Base-by-base conservation (phyloP, 2,888 invertebrate species). In the Adela reaumurella region DNA sequence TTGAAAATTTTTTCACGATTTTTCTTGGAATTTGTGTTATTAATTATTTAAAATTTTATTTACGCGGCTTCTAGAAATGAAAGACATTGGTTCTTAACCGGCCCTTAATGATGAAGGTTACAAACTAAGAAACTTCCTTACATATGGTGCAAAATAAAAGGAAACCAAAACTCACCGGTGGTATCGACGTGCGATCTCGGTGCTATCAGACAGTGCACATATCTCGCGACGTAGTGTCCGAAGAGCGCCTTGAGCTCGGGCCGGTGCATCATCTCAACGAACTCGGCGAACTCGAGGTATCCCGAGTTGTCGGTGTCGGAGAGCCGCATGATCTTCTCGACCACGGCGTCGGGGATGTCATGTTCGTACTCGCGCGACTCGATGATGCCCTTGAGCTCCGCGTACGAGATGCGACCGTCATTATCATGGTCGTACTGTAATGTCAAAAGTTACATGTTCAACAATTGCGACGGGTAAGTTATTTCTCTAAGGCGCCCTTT, bases 381-480 rank as follows among this genome's bases (percentile, higher is more conserved):
- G 54, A 87, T 81, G 62, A 86, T 83, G 19, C 64, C 74, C 62
- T 81, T 81, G 3, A 91, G 71, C 60, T 91, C 90, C 18, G 77
- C 70, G 59, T 86, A 79, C 2, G 85, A 85, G 58, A 91, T 85
- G 53, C 68, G 77, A 1, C 89, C 90, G 69, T 90, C 89, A 51
- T 81, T 76, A 62, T 91, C 86, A 45, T 67, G 74, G 62, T 91
- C 91, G 58, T 89, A 89, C 85, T 89, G 70, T 14, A 77, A 76
- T 56, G 43, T 8, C 24, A 24, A 24, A 6, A 24, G 5, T 24
- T 4, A 6, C 24, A 24, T 24, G 24, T 24, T 6, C 8, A 24
- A n/a, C n/a, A n/a, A n/a, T n/a, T n/a, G n/a, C n/a, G n/a, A n/a
- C n/a, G n/a, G n/a, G n/a, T n/a, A n/a, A n/a, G n/a, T n/a, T n/a